Conservation (phyloP, 2,888 invertebrate genomes). For the Ctena decussata region DNA sequence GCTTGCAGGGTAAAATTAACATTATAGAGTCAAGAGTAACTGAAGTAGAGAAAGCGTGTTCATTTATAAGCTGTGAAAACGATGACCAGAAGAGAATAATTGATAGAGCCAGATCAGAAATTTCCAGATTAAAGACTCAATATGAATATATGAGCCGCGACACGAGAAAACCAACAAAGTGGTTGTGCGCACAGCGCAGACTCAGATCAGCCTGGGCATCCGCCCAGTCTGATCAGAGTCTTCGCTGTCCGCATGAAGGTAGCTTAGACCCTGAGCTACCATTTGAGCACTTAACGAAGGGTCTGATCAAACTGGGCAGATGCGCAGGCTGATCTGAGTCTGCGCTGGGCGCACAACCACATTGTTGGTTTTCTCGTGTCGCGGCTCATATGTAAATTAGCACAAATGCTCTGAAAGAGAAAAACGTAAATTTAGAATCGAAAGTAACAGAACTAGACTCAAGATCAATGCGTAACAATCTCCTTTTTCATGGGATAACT, state of each 20-base stretch:
- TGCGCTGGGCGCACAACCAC: too few relatives aligned
- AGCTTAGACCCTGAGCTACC: too few relatives aligned
- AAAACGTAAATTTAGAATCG: not conserved
- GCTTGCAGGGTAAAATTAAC: not conserved
- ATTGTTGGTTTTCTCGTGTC: too few relatives aligned
- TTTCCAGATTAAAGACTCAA: not conserved
- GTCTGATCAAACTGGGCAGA: too few relatives aligned
- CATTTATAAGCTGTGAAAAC: not conserved
- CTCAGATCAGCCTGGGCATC: too few relatives aligned
- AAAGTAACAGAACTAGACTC: not conserved
- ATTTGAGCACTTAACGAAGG: too few relatives aligned
- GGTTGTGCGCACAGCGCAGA: too few relatives aligned
- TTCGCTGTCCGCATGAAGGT: too few relatives aligned
- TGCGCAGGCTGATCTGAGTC: too few relatives aligned
- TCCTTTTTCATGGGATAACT: not conserved
- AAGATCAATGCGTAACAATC: not conserved
- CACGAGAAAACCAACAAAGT: too few relatives aligned
- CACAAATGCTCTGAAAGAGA: not conserved
- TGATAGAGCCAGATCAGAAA: not conserved
- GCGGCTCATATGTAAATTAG: not conserved
- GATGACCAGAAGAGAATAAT: not conserved
- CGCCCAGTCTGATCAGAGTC: too few relatives aligned
- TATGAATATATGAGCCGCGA: too few relatives aligned
- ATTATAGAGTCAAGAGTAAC: not conserved
- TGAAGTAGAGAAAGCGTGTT: not conserved